These are phyloP conservation scores for Pseudochaenichthys georgianus DNA, from an alignment of 2,797 vertebrate species.

Conservation along the genomic window DNA sequence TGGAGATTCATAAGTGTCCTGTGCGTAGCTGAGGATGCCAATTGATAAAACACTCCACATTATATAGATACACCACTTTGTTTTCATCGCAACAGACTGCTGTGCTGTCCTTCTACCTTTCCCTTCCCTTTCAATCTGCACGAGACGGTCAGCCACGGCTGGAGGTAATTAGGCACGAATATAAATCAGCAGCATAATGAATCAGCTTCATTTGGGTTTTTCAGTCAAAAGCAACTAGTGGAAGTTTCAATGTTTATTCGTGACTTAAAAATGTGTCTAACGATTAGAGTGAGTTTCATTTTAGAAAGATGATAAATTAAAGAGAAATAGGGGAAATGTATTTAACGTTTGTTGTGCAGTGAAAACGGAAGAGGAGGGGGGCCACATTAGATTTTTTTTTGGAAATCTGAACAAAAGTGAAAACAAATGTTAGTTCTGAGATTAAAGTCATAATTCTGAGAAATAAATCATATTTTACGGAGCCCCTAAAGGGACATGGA, in stretches of 20 bases:
- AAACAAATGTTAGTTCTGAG: no score
- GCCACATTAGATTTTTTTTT: no score
- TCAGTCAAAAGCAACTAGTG: not conserved
- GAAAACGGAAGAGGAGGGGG: no score
- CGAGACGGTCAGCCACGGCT: conserved; percentile 58
- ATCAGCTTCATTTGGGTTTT: not conserved
- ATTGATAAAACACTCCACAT: conserved; percentile 61
- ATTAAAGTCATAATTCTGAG: no score
- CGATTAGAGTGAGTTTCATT: not conserved
- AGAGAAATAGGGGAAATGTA: not conserved
- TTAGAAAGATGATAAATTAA: not conserved
- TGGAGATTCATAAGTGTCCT: conserved; percentile 7
- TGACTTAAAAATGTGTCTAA: not conserved
- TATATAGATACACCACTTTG: conserved; percentile 39
- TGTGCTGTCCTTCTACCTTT: conserved; percentile 12
- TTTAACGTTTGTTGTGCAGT: not conserved
- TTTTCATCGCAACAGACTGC: conserved; percentile 66
- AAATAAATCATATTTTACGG: no score
- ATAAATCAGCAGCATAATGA: conserved; percentile 7
- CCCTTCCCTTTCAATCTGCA: conserved; percentile 22
- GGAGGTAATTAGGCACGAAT: conserved; percentile 51
- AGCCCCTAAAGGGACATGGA: no score
- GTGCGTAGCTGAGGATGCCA: conserved; percentile 14
- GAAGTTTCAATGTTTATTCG: not conserved
- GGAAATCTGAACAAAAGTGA: no score